Evolutionary conservation across 2,888 invertebrate genomes (phyloP), one percentile per base, ranked within the genome.

Genomic region (Apodemia zela): DNA sequence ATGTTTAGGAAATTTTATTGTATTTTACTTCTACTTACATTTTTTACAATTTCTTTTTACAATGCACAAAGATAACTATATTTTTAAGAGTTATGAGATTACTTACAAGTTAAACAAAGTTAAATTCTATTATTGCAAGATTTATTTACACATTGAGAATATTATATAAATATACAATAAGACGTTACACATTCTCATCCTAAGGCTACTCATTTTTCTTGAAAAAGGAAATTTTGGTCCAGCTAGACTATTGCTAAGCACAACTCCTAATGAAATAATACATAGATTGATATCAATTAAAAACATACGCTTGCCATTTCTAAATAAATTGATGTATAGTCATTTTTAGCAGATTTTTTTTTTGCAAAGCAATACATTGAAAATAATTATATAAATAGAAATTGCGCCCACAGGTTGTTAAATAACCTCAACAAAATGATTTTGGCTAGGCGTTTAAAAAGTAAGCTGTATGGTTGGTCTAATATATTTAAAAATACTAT

Each of bases 201-300:
- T 80, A 79, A 80, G 76, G 76, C 78, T 76, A 79, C 78, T 81
- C 75, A 79, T 83, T 76, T 76, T 38, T 35, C 11, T 78, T 83
- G 84, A 84, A 82, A 87, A 88, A 85, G 79, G 79, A 85, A 89
- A 88, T 88, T 88, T 91, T 91, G 91, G 91, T 91, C 91, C 91
- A 90, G 90, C 91, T 90, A 90, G 88, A 78, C 89, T 89, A 89
- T 62, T 82, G 81, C 85, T 87, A 89, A 86, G 86, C 82, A 83
- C 85, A 86, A 84, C 79, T 85, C 76, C 84, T 87, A 85, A 38
- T 51, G 38, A 51, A 51, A 51, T 3, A 51, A 51, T 51, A 21
- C 18, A 51, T 51, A 18, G 18, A 17, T 49, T 10, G n/a, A 51
- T n/a, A 51, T 51, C 1, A 38, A 38, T 33, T 33, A 38, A 3